Conservation (phyloP, 2,797 vertebrate genomes). For the Geotrypetes seraphini region DNA sequence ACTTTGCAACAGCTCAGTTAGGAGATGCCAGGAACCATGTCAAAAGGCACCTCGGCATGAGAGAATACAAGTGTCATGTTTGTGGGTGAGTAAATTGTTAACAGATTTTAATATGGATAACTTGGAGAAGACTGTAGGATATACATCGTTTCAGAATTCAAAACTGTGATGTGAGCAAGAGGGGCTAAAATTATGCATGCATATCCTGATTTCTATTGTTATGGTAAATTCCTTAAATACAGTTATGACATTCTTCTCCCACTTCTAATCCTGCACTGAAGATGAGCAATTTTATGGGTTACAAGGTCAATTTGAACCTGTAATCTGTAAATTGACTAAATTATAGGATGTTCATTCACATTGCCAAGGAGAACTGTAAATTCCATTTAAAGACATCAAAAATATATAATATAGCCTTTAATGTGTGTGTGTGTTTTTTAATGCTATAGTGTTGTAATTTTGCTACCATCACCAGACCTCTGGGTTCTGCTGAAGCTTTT, state of each 20-base stretch:
- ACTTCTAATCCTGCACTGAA: conserved; percentile 61
- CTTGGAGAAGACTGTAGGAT: conserved; percentile 27
- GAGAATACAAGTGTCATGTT: conserved; percentile 96
- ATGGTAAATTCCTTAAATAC: conserved; percentile 71
- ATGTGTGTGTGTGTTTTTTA: conserved; percentile 24
- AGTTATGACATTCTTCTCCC: conserved; percentile 72
- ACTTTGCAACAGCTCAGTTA: conserved; percentile 95
- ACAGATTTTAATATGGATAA: conserved; percentile 26
- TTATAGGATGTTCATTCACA: conserved; percentile 76
- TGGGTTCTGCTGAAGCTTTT: conserved; percentile 29
- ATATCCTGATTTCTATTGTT: conserved; percentile 64
- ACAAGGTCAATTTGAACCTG: conserved; percentile 74
- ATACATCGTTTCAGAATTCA: conserved; percentile 50
- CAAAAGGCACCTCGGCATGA: conserved; percentile 97
- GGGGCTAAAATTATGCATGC: conserved; percentile 61
- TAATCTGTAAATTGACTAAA: conserved; percentile 81
- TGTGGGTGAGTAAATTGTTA: conserved; percentile 86
- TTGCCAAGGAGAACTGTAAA: conserved; percentile 69
- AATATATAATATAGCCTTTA: conserved; percentile 58
- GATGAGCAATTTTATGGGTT: conserved; percentile 72
- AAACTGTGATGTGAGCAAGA: conserved; percentile 43
- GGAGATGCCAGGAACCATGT: conserved; percentile 97
- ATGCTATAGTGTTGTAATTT: conserved; percentile 46
- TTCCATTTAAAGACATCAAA: conserved; percentile 63
- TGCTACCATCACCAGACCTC: conserved; percentile 41